phyloP scores from a whole-genome alignment of 2,888 invertebrate species.

The Limnephilus lunatus region DNA sequence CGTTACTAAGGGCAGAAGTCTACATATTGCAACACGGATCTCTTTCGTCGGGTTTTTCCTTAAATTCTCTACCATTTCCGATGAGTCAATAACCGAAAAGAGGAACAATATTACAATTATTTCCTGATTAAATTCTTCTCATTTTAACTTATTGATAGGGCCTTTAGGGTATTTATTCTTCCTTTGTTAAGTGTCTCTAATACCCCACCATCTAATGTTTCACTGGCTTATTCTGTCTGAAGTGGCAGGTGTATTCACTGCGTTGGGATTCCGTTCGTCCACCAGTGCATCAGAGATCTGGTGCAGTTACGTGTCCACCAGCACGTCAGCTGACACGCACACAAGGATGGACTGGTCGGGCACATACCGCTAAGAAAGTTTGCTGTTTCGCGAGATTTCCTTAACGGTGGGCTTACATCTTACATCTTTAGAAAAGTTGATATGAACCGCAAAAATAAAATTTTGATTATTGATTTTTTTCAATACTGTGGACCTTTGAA shows the following conservation, averaged over 20 bases:
- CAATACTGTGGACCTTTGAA: too few relatives aligned
- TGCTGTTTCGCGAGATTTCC: background rate
- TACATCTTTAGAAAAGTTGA: background rate
- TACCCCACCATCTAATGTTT: background rate
- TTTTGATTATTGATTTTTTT: too few relatives aligned
- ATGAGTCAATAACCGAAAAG: background rate
- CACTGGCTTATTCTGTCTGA: background rate
- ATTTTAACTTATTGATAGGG: background rate
- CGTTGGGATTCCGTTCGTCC: background rate
- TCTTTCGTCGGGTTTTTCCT: background rate
- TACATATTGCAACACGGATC: background rate
- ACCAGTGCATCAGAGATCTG: background rate
- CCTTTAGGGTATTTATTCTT: background rate
- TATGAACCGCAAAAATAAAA: too few relatives aligned
- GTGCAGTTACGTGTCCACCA: slow-evolving; percentile 4
- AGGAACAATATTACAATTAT: background rate
- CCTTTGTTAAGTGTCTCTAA: background rate
- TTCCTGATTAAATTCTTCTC: too few relatives aligned
- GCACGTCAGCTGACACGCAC: slow-evolving; percentile 5
- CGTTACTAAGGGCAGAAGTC: slow-evolving; percentile 18
- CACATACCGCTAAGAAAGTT: background rate
- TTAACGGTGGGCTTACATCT: background rate
- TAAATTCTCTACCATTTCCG: background rate
- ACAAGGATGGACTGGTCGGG: background rate
- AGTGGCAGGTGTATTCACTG: background rate